Evolutionary conservation across 2,888 invertebrate species (phyloP).

Genomic region (Platerodrilus igneus): DNA sequence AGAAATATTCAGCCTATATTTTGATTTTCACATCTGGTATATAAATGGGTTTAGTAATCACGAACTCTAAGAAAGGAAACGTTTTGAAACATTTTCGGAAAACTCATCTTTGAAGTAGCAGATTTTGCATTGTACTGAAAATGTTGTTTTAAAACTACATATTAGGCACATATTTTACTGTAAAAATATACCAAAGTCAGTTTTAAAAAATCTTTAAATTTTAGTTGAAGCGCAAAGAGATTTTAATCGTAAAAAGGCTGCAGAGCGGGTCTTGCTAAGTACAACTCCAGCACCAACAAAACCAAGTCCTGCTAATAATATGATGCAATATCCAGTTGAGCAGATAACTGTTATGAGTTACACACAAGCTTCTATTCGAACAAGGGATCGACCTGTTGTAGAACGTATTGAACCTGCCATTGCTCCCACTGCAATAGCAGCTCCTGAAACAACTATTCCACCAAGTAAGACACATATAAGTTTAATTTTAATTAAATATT

Average conservation of each 20-base stretch:
- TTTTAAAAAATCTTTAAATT: too few relatives aligned
- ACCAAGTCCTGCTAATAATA: constrained; percentile 13
- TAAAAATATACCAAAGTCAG: too few relatives aligned
- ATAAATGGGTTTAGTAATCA: too few relatives aligned
- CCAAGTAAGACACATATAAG: constrained; percentile 49
- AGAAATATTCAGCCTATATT: too few relatives aligned
- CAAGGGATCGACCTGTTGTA: constrained; percentile 47
- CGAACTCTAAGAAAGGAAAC: too few relatives aligned
- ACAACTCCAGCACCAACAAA: constrained; percentile 30
- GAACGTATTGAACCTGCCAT: constrained; percentile 48
- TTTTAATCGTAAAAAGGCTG: constrained; percentile 64
- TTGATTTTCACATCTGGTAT: too few relatives aligned
- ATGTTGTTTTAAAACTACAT: too few relatives aligned
- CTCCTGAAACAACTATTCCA: constrained; percentile 53
- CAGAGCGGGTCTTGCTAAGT: constrained; percentile 49
- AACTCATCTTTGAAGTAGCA: too few relatives aligned
- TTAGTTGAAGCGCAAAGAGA: constrained; percentile 86
- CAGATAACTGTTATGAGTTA: constrained; percentile 40
- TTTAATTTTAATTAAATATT: constrained; percentile 9
- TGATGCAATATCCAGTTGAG: constrained; percentile 25
- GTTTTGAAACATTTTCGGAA: too few relatives aligned
- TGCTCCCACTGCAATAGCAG: constrained; percentile 45
- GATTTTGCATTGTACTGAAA: too few relatives aligned
- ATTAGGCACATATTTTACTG: too few relatives aligned
- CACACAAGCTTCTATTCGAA: constrained; percentile 42